phyloP scores from a whole-genome alignment of 2,113 vertebrate genomes.

The Osmerus eperlanus region DNA sequence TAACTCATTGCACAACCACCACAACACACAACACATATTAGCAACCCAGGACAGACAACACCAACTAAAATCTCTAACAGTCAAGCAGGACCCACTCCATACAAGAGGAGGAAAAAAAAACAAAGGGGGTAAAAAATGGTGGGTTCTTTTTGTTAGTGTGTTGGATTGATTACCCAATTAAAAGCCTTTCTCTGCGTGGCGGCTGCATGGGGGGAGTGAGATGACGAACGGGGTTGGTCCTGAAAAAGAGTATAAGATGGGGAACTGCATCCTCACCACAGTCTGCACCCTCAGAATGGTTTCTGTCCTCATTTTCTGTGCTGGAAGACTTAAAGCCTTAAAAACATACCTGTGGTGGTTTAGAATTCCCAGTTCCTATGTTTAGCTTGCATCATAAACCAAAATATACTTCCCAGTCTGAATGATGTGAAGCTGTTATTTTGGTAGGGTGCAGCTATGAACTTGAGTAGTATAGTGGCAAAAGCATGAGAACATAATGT shows the following conservation, averaged over 20 bases:
- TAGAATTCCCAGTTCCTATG: background rate
- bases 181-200: constrained; percentile 75
- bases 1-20: constrained; percentile 10
- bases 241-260: constrained; percentile 71
- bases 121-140: constrained; percentile 58
- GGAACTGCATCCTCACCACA: constrained; percentile 69
- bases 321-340: background rate
- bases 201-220: constrained; percentile 71
- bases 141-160: constrained; percentile 64
- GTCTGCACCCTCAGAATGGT: constrained; percentile 55
- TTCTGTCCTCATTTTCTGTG: background rate
- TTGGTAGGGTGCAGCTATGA: no score
- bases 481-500: background rate
- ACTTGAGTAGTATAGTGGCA: no score
- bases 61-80: constrained; percentile 32
- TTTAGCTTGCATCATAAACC: background rate
- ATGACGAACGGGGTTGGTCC: constrained; percentile 73
- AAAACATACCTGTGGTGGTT: background rate
- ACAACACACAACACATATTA: constrained; percentile 41
- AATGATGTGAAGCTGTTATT: background rate
- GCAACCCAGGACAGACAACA: constrained; percentile 13
- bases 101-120: constrained; percentile 44
- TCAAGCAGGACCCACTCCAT: constrained; percentile 41
- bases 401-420: background rate
- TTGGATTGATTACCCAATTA: constrained; percentile 75